Percentiles rank a stretch among this genome's conserved stretches.
phyloP scores from a whole-genome alignment of 2,797 vertebrate species.

The Monodelphis domestica region DNA sequence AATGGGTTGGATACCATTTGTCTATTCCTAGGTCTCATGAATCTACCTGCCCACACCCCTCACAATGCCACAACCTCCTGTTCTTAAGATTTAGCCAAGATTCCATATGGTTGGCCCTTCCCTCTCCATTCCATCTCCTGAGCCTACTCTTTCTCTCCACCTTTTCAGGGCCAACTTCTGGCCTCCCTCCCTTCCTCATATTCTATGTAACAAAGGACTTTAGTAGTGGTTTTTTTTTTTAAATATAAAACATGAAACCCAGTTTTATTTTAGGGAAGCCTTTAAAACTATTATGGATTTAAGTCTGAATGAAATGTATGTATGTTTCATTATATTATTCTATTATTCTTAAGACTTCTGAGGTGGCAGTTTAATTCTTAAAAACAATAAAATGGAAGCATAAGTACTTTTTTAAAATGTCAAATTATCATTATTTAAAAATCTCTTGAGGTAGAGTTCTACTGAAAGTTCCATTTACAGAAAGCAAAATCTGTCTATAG shows the following conservation, averaged over 20 bases:
- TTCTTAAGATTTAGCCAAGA: too few species aligned
- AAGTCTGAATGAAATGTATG: slow-evolving; percentile 67
- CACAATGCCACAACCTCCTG: background rate
- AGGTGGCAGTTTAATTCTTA: slow-evolving; percentile 70
- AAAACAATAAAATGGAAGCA: slow-evolving; percentile 75
- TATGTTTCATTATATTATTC: slow-evolving; percentile 75
- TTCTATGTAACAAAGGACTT: slow-evolving; percentile 70
- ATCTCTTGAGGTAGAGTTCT: too few species aligned
- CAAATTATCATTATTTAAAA: too few species aligned
- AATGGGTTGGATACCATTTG: rapidly evolving
- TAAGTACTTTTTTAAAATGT: slow-evolving; percentile 58
- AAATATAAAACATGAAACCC: slow-evolving; percentile 65
- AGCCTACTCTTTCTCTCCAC: too few species aligned
- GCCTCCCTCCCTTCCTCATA: too few species aligned
- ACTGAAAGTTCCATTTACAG: too few species aligned
- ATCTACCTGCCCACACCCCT: background rate
- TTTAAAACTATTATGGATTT: slow-evolving; percentile 74
- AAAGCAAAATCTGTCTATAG: background rate
- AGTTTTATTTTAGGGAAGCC: slow-evolving; percentile 74
- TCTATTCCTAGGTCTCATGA: background rate
- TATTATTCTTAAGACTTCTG: slow-evolving; percentile 79
- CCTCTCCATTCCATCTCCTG: background rate
- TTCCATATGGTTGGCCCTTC: too few species aligned
- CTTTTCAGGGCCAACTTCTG: too few species aligned
- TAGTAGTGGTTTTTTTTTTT: slow-evolving; percentile 67